Evolutionary conservation across 2,888 invertebrate species (phyloP), one percentile per base, ranked within the genome.

Genomic region (Crocallis elinguaria): DNA sequence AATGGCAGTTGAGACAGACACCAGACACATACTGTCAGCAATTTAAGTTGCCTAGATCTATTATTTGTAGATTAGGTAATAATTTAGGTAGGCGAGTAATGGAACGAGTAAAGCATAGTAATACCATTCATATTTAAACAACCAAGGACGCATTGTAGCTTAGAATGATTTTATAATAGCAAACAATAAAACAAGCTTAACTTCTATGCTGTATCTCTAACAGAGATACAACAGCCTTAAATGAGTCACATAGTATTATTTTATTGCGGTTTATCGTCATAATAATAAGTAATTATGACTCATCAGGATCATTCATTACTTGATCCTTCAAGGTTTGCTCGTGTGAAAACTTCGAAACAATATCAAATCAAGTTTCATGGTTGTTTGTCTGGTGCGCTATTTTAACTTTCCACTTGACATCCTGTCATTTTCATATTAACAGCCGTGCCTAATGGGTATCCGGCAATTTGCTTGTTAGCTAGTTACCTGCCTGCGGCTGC

Each of bases 351-450:
- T 17, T 30, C 7, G 5, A 30, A 38, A 50, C 35, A 25, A 29
- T 17, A 37, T 33, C n/a, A 12, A 51, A 59, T 51, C 57, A 30
- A 52, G 56, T 62, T 62, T 58, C 56, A 51, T 53, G 33, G 56
- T 38, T 23, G 46, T 49, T 49, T 29, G 42, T 50, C 48, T 33
- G 23, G 45, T 43, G 38, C 32, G 32, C 48, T 51, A 50, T 64
- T 64, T 57, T 43, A 60, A 60, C 60, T 62, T 64, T 64, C 60
- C 58, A 57, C 51, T 56, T 49, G 53, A 54, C 64, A 52, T 64
- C 64, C 62, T 64, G 64, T 62, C 51, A 64, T 64, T 64, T 64
- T 62, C 64, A 54, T 60, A 64, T 60, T 62, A 64, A 60, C 60
- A 43, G 55, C 52, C 48, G 43, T 52, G 50, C 62, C 57, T 60